Base-by-base conservation (phyloP, 2,113 vertebrate species). In the Dicerorhinus sumatrensis region DNA sequence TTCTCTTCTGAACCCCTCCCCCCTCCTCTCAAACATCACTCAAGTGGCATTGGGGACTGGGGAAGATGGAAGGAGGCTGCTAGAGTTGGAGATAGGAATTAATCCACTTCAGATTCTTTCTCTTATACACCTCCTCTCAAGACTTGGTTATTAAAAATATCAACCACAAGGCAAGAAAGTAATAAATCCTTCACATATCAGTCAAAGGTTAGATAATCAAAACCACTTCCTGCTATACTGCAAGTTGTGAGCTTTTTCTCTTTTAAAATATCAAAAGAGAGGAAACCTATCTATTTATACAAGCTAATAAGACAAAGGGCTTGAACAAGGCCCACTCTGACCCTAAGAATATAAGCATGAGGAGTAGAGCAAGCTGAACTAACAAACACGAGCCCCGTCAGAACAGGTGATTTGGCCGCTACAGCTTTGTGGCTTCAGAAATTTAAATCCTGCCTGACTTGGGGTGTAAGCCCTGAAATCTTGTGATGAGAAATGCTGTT, bases 401-500 rank as follows among this genome's bases (percentile, higher is more conserved):
- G 82, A 92, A 93, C n/a, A 83, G 76, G 56, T 33, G 46, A 62
- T 25, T 36, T 60, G 18, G 36, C 42, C 58, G 51, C 48, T 75
- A 60, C 3, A 60, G 33, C 6, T 70, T 29, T 83, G 77, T n/a
- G 48, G 89, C 70, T 91, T 87, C 85, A 79, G 62, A 84, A 91
- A 98, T 54, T 29, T 69, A 81, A 6, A 33, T 91, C 48, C 58
- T 77, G n/a, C 58, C 63, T 76, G 27, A 89, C 42, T 69, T 84
- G 29, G 18, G 29, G 20, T 60, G 14, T 70, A 63, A 88, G 42
- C 58, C 72, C 72, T 75, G 14, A 92, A 90, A 70, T 81, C 42
- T 89, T 94, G 11, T 81, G 90, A 96, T 75, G 58, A 75, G 76
- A 97, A 54, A 91, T 25, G 48, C 20, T 73, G 60, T 81, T 96